Evolutionary conservation across 2,888 invertebrate genomes (phyloP), one percentile per base, ranked within the genome.

Genomic region (Chorisops tibialis): DNA sequence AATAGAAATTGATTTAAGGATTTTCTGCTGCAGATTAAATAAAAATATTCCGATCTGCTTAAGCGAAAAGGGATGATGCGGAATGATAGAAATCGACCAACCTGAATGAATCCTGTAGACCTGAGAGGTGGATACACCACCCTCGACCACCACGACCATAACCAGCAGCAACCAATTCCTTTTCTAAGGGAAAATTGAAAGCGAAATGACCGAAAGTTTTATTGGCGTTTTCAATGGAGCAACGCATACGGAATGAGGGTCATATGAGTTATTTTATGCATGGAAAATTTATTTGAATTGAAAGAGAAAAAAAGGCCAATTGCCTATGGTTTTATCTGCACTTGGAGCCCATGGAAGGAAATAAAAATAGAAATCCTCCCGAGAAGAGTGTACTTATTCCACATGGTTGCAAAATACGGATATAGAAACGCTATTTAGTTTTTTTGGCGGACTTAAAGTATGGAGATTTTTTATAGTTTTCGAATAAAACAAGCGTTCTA

Each of bases 261-360:
- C 56, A 56, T 56, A 56, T 56, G 43, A 56, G 56, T 56, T 56
- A 56, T 56, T 56, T 56, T 56, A 56, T 56, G 56, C 56, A 41
- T 56, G 56, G 45, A 56, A 56, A 56, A 56, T 56, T 56, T 56
- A 56, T 56, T 43, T 43, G 45, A 18, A 43, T 16, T 21, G 12
- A 12, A 18, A 45, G 12, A 43, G 16, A 18, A 18, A 45, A 43
- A 56, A 56, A 30, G 21, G 16, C 30, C 14, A 39, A 35, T 41
- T 30, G 30, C 30, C 30, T 30, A 30, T 30, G 30, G 30, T 30
- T 30, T 30, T 30, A 30, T 30, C 30, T 30, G 30, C 30, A 30
- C 30, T 30, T 30, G 9, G 30, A 30, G 30, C 9, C 30, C 7
- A 30, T 30, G 7, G 1, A 30, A 9, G 30, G 9, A 30, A 30